phyloP scores from a whole-genome alignment of 53 echinoderm and acorn worm genomes.

The Henricia sp. region DNA sequence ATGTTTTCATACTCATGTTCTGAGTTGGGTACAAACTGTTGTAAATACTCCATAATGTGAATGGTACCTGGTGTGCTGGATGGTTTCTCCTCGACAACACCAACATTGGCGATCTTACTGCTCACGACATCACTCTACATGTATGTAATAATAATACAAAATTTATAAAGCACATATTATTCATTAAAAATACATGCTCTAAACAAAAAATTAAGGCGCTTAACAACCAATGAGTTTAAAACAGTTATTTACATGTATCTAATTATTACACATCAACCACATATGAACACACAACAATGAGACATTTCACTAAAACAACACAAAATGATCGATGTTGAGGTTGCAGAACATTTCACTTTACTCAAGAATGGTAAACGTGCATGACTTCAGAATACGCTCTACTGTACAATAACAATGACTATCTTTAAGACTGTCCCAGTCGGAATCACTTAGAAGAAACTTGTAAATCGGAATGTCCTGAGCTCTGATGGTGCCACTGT shows the following conservation, averaged over 20 bases:
- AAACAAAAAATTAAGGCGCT: no score
- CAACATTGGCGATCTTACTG: not conserved
- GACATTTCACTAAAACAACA: no score
- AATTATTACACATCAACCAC: no score
- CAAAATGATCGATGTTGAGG: no score
- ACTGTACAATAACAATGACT: not conserved
- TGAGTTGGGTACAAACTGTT: conserved; percentile 10
- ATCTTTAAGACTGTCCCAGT: not conserved
- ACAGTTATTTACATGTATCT: no score
- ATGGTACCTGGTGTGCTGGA: not conserved
- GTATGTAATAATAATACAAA: no score
- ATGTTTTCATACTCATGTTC: not conserved
- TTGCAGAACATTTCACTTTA: not conserved
- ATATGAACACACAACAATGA: no score
- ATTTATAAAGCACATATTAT: no score
- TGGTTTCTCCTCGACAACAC: conserved; percentile 17
- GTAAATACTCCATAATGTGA: conserved; percentile 1
- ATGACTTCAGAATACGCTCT: not conserved
- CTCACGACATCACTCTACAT: not conserved
- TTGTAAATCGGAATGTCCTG: not conserved
- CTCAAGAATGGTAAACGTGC: not conserved
- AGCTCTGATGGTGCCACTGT: not conserved
- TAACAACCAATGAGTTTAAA: no score
- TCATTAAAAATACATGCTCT: no score
- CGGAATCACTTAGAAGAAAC: not conserved